Conservation (phyloP, 2,113 vertebrate species). For the Rana temporaria region DNA sequence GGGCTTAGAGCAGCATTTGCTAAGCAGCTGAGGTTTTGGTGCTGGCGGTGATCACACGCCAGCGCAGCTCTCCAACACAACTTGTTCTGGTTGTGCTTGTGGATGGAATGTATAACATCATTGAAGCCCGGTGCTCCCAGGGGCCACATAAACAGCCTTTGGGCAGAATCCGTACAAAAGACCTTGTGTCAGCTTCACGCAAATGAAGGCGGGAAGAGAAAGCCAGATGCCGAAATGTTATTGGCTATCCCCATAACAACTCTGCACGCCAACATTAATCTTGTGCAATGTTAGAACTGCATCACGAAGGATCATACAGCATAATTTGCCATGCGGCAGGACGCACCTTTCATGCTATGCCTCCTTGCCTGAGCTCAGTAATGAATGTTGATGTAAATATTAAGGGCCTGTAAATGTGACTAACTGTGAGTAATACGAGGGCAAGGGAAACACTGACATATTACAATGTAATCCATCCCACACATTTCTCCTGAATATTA, state of each 20-base stretch:
- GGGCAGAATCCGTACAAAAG: constrained; percentile 24
- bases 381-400: no score
- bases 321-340: no score
- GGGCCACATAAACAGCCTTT: constrained; percentile 32
- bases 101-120: constrained; percentile 6
- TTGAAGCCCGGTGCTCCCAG: neutral
- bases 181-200: constrained; percentile 21
- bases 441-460: no score
- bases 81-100: constrained; percentile 1
- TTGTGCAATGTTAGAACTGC: neutral
- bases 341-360: no score
- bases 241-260: neutral
- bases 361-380: no score
- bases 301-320: neutral
- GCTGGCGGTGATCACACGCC: neutral
- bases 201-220: neutral
- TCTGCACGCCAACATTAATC: neutral
- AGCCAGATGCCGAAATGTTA: neutral
- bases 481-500: no score
- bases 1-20: neutral
- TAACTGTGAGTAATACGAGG: no score
- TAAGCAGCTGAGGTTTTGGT: neutral
- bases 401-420: no score
- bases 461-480: no score
- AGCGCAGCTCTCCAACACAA: no score